A percentile compares a stretch with the other conserved stretches of the same genome.
Evolutionary conservation across 1,140 invertebrate species (phyloP).

Genomic region (Steinernema khuongi): DNA sequence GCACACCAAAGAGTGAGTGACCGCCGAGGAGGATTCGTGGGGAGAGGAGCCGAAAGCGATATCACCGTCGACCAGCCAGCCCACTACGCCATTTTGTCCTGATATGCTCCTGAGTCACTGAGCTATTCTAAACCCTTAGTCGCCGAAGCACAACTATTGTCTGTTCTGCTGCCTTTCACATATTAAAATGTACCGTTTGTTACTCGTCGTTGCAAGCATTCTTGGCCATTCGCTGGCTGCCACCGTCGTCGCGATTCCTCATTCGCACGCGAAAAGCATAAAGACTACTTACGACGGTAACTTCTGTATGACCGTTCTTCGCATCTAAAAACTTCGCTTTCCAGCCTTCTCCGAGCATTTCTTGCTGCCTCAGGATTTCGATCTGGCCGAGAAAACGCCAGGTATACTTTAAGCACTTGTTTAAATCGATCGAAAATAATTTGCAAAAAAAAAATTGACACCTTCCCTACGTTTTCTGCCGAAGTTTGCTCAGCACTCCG

Average conservation of each 20-base stretch:
- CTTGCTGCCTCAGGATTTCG: slow-evolving; percentile 55
- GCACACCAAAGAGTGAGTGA: not conserved
- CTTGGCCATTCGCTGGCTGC: not conserved
- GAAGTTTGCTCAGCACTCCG: too few species aligned
- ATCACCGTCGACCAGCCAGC: not conserved
- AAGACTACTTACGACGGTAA: slow-evolving; percentile 1
- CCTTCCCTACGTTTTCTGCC: too few species aligned
- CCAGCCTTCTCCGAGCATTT: slow-evolving; percentile 43
- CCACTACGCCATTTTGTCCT: not conserved
- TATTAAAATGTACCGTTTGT: not conserved
- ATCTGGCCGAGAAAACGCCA: slow-evolving; percentile 47
- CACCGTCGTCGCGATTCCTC: not conserved
- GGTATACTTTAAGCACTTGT: too few species aligned
- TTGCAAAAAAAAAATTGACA: too few species aligned
- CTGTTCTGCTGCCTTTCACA: not conserved
- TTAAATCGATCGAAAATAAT: too few species aligned
- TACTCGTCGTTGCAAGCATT: not conserved
- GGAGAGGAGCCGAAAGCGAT: not conserved
- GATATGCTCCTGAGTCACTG: not conserved
- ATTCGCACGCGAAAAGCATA: not conserved
- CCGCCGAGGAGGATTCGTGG: not conserved
- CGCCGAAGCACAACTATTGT: too few species aligned
- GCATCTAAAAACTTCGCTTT: slow-evolving; percentile 22
- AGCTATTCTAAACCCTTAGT: not conserved
- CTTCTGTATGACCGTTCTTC: not conserved